Base-by-base conservation (phyloP, 2,797 vertebrate genomes). In the Ambastaia sidthimunki region DNA sequence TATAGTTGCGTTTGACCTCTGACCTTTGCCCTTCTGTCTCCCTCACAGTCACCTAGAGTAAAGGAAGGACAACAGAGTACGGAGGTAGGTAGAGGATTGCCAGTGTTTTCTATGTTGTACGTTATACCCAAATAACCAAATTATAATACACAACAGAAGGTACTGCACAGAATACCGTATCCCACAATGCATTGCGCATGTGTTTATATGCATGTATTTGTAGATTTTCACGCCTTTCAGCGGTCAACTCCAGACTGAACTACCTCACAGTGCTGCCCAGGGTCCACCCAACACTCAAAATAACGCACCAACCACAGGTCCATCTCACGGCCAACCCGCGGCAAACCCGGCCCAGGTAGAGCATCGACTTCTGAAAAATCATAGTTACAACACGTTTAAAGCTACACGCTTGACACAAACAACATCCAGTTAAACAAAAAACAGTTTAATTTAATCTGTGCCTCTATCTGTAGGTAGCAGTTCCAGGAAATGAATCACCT, bases 11-110 rank as follows among this genome's bases (percentile, higher is more conserved):
- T 62, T 31, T 34, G 28, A 34, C 60, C 16, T 34, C 28, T 72
- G 47, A 81, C 66, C 28, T 78, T 50, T 81, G 15, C 59, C 48
- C 25, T 15, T 69, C 11, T 85, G 11, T 87, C 19, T 85, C 52
- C 76, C 83, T 83, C 83, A 72, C 84, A 99, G 98, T 99, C 97
- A 85, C 98, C 97, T n/a, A 93, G 98, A 92, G 97, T 99, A 88
- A 99, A 97, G 92, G 97, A 99, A 81, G 94, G 94, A 74, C 83
- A 93, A 48, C 93, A 95, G 87, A 96, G 95, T 89, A 95, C 96
- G 1, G 97, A 98, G 94, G 98, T 99, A 87, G 91, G 95, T 90
- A 67, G 13, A 25, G 7, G 1, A 28, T 57, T 1, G 13, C 18
- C 2, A 60, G 28, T 4, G 0, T 18, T 23, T 16, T 16, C 18